phyloP scores from a whole-genome alignment of 2,888 invertebrate species.

The Cremastinae sp. region DNA sequence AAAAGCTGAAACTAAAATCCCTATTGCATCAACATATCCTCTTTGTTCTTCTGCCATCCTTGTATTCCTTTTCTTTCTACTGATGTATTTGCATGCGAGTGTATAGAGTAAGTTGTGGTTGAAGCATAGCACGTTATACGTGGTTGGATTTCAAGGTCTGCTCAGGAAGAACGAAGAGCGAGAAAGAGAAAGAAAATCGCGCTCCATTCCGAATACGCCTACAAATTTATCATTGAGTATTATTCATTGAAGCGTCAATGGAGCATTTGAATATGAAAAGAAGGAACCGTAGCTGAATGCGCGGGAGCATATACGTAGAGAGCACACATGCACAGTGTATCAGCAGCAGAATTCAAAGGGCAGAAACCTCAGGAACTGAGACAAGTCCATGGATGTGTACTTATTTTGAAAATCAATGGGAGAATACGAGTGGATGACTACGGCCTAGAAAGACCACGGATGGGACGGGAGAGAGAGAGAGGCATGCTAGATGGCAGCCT shows the following conservation, averaged over 20 bases:
- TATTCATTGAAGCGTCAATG: constrained; percentile 80
- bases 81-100: constrained; percentile 2
- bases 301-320: constrained; percentile 40
- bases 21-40: too few species aligned
- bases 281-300: constrained; percentile 74
- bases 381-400: constrained; percentile 1
- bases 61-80: constrained; percentile 25
- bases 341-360: constrained; percentile 38
- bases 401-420: constrained; percentile 39
- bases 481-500: constrained; percentile 75
- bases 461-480: constrained; percentile 51
- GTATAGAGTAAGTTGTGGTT: constrained; percentile 69
- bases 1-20: too few species aligned
- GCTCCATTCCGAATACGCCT: constrained; percentile 79
- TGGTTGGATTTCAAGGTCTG: constrained; percentile 76
- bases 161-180: constrained; percentile 15
- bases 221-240: constrained; percentile 80
- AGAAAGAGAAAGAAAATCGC: constrained; percentile 49
- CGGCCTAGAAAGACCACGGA: constrained; percentile 23
- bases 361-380: constrained; percentile 18
- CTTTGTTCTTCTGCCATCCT: not conserved
- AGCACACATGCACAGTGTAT: constrained; percentile 21
- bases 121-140: constrained; percentile 66
- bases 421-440: constrained; percentile 40
- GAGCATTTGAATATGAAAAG: constrained; percentile 80